Base-by-base conservation (phyloP, 2,113 vertebrate species). In the Varanus salvator region DNA sequence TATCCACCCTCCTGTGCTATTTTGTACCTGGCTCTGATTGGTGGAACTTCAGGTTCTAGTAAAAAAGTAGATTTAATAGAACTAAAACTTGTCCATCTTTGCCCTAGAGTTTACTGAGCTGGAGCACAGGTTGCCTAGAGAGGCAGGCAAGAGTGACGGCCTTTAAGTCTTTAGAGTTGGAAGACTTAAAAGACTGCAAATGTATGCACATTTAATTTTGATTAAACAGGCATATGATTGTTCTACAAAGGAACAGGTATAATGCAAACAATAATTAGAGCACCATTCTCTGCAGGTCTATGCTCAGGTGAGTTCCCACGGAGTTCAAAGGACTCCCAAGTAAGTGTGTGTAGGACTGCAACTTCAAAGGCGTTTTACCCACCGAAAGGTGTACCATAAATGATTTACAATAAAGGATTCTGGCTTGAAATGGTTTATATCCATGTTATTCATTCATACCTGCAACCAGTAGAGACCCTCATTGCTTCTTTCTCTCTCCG, bases 391-490 rank as follows among this genome's bases (percentile, higher is more conserved):
- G 14, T 25, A 38, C 60, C 15, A 44, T 6, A 76, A 78, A 31
- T 78, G 25, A 29, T 29, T 69, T 3, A 48, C 8, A 14, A 69
- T 84, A 25, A 85, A 4, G 5, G 8, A 64, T 88, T 89, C 50
- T 90, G 76, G 29, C 21, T 54, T 27, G 77, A 17, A 0, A 29
- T 76, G 75, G 84, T 69, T 84, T 0, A 0, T 57, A 83, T 54
- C 31, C 23, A 85, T 85, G 44, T 0, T 83, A 66, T 92, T 86
- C 54, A 76, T 87, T 81, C 94, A 8, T 97, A 98, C 98, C 98
- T 98, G 97, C 96, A 97, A 95, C 97, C 97, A 93, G 90, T 94
- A 93, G 97, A 96, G 82, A 96, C 96, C 96, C 97, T 95, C 92
- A 66, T 72, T 68, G 94, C 91, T 94, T 98, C 97, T 93, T 96